Conservation (phyloP, 2,113 vertebrate species). For the Pelecanus crispus region DNA sequence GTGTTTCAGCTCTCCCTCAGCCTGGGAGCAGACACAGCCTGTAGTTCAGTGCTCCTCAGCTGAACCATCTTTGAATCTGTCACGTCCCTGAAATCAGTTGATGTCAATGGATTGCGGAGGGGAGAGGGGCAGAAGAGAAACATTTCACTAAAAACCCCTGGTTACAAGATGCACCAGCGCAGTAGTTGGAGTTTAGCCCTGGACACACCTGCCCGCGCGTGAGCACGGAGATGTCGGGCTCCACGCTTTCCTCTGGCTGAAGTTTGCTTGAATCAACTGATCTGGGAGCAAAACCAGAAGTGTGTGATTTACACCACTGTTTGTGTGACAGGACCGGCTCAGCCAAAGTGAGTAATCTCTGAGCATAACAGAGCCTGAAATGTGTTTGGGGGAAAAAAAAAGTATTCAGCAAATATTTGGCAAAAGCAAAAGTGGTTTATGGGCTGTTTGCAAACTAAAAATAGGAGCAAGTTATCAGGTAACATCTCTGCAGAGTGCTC, state of each 20-base stretch:
- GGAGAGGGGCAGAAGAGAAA: background rate
- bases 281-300: background rate
- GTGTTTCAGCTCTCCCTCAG: background rate
- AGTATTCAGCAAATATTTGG: background rate
- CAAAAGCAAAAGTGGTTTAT: background rate
- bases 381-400: background rate
- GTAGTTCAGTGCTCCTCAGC: accelerated
- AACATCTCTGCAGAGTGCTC: background rate
- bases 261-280: background rate
- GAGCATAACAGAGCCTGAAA: background rate
- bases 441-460: background rate
- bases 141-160: accelerated
- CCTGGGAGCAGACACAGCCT: background rate
- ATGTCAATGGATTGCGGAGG: background rate
- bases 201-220: accelerated
- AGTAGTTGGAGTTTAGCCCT: accelerated
- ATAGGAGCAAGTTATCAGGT: background rate
- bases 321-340: background rate
- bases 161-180: accelerated
- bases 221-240: accelerated
- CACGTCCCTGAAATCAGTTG: background rate
- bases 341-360: background rate
- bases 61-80: background rate
- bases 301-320: background rate
- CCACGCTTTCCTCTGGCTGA: background rate